Evolutionary conservation across 64 coral and sea anemone species (phyloP), one percentile per base, ranked within the genome.

Genomic region (Pocillopora verrucosa): DNA sequence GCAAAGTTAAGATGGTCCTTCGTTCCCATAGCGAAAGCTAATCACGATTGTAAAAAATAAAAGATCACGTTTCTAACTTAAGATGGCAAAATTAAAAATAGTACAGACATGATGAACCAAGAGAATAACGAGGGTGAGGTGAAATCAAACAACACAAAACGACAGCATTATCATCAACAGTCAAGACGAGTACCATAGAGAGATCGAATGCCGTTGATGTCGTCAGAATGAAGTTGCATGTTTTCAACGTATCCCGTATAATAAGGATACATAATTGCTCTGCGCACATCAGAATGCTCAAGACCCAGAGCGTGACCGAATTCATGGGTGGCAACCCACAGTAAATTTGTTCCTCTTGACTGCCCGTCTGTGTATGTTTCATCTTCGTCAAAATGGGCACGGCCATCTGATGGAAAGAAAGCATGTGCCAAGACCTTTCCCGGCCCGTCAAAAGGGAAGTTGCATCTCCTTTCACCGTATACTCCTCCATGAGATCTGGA

Each of bases 311-410:
- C 79, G 65, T 91, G 93, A 1, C 93, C 93, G 75, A 94, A 94
- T 56, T 94, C 93, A 59, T 94, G 93, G 9, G 86, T 82, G 11
- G 93, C 93, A 15, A 98, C 95, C 92, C 84, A 90, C 5, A 91
- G 17, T 2, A 98, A 84, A 60, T 86, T 84, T 3, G 65, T 91
- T 41, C 95, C 95, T 22, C 56, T n/a, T 19, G 45, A 20, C 9
- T 36, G 82, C 3, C 58, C 58, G 19, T 73, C 26, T 15, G 87
- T 93, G 16, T 41, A 90, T 1, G 4, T 61, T 73, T 96, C 94
- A 34, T 74, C 91, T 13, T 96, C 94, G 76, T 96, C 94, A 83
- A 96, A 93, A 88, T 96, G 94, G 35, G 91, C 90, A 7, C 88
- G 91, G 22, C 94, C 94, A 72, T 93, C 88, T 15, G 70, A 20